Base-by-base conservation (phyloP, 2,888 invertebrate species). In the Melanchra persicariae region DNA sequence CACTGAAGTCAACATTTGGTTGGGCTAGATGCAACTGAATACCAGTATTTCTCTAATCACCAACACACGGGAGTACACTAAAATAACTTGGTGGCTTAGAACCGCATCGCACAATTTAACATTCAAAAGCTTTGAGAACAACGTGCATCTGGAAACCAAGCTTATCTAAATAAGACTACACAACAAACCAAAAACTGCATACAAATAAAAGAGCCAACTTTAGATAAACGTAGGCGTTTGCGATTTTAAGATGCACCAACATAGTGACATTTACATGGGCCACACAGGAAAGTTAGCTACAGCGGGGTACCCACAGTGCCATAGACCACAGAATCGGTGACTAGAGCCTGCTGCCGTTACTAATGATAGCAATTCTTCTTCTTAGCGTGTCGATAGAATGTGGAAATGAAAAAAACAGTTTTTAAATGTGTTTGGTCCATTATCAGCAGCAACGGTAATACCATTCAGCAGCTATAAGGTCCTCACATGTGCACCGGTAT, bases 261-360 rank as follows among this genome's bases (percentile, higher is more conserved):
- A 79, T 74, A 68, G 77, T 76, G 74, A 64, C 77, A 79, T 82
- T 79, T 83, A 85, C 82, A 74, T 77, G 64, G 61, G 82, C 68
- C 79, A 60, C 82, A 81, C 73, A 62, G 78, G 70, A 62, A 82
- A 79, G 74, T 81, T 82, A 84, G 72, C 76, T 81, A 82, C 87
- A 85, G 80, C 76, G 83, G 76, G 78, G 88, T 85, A 89, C 85
- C 89, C 91, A 91, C 93, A 94, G 12, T 9, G 17, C 57, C 57
- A 57, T 22, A 57, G 57, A 57, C 1, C 15, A 15, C n/a, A 8
- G 37, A 37, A 57, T 19, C 19, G 19, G n/a, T 12, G 12, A 10
- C 9, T 54, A 19, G 52, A 54, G 30, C 1, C 5, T 1, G 8
- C 8, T 15, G 40, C 15, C 40, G 15, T 40, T 15, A 40, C 40